Evolutionary conservation across 2,113 vertebrate genomes (phyloP), one percentile per base, ranked within the genome.

Genomic region (Tauraco erythrolophus): DNA sequence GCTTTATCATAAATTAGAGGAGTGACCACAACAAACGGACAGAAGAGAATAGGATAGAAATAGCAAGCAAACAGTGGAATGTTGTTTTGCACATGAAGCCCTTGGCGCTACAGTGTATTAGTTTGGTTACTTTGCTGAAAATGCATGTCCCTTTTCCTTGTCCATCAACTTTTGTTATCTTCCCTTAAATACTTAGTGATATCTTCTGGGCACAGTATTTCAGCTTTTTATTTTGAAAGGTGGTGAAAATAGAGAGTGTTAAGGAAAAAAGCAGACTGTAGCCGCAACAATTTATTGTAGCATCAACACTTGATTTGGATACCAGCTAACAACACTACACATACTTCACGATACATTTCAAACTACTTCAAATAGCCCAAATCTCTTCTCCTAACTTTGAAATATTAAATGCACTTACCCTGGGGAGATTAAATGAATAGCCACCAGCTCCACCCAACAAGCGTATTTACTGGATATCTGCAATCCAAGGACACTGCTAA

Each of bases 361-460:
- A 72, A 82, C 41, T 66, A 64, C 28, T 66, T 43, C 54, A 74
- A n/a, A 50, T 2, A 66, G 28, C 21, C 51, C 57, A 50, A 24
- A 74, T 18, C 14, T 43, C 64, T 46, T 54, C 30, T 53, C 6
- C 18, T 48, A 53, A 30, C 27, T 76, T 30, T 25, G 8, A 58
- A 72, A n/a, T 16, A 86, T 14, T 48, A 62, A 51, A 77, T 10
- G 17, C 18, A 98, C 99, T 98, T 98, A 99, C 99, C 99, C 98
- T 11, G 99, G 99, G 6, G 98, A 94, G 37, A 99, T 94, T 4
- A 99, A 37, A 96, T 99, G 99, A 96, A 99, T 99, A 23, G 98
- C 98, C 84, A 99, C 83, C 53, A 99, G 98, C 97, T 99, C 99
- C 37, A 97, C 98, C 99, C 99, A 99, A 95, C 99, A 99, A 35